Conservation (phyloP, 1,140 invertebrate genomes). For the Zaprionus tsacasi region DNA sequence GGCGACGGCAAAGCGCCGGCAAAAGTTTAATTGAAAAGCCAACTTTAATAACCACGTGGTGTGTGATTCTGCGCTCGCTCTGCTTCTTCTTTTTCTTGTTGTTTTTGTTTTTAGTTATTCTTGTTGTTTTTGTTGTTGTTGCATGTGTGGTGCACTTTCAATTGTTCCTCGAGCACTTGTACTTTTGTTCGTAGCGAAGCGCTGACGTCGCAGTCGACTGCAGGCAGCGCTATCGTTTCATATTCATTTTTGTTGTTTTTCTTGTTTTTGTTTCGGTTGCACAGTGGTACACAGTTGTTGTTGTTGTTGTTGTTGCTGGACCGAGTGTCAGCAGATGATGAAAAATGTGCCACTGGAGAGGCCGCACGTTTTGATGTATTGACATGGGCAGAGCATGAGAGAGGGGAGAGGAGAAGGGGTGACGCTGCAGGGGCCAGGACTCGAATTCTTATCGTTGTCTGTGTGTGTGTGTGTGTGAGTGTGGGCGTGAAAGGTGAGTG, state of each 20-base stretch:
- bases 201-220: constrained; percentile 8
- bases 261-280: constrained; percentile 37
- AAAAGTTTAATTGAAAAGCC: constrained; percentile 68
- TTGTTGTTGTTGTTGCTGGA: constrained; percentile 29
- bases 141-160: constrained; percentile 42
- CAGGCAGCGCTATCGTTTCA: background rate
- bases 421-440: constrained; percentile 39
- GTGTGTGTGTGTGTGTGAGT: constrained; percentile 5
- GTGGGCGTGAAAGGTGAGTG: constrained; percentile 43
- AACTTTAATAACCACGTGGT: constrained; percentile 76
- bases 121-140: constrained; percentile 32
- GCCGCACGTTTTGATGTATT: constrained; percentile 63
- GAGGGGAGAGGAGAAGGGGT: constrained; percentile 12
- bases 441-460: constrained; percentile 11
- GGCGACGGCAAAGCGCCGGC: constrained; percentile 47
- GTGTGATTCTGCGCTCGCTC: constrained; percentile 42
- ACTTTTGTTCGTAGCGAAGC: constrained; percentile 37
- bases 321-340: constrained; percentile 74
- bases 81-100: constrained; percentile 32
- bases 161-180: constrained; percentile 52
- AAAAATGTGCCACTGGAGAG: constrained; percentile 78
- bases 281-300: constrained; percentile 30
- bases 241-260: background rate
- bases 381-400: constrained; percentile 47
- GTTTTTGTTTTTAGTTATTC: constrained; percentile 20